Conservation (phyloP, 2,888 invertebrate species). For the Orthosia gracilis region DNA sequence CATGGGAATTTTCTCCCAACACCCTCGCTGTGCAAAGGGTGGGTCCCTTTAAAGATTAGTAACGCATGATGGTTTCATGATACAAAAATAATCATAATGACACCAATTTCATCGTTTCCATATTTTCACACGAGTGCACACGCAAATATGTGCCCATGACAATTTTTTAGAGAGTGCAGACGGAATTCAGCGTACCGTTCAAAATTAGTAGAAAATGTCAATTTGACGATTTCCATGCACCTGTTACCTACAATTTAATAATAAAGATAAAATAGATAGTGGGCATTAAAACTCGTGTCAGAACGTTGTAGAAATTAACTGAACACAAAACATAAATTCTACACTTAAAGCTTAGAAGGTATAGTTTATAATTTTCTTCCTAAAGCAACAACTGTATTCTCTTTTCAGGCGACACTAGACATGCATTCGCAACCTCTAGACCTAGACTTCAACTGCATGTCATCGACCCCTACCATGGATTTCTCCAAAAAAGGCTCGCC, state of each 20-base stretch:
- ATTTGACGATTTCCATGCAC: slow-evolving; percentile 21
- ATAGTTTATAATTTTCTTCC: background rate
- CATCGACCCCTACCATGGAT: slow-evolving; percentile 87
- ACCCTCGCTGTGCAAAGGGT: slow-evolving; percentile 3
- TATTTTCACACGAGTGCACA: slow-evolving; percentile 59
- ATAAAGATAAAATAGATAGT: slow-evolving; percentile 1
- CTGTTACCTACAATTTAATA: background rate
- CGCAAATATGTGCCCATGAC: slow-evolving; percentile 39
- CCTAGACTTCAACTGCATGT: slow-evolving; percentile 88
- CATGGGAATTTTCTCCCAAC: background rate
- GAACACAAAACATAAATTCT: background rate
- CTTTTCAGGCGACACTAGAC: slow-evolving; percentile 82
- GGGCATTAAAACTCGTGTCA: background rate
- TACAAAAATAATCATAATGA: slow-evolving; percentile 31
- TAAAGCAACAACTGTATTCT: slow-evolving; percentile 20
- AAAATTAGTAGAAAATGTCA: slow-evolving; percentile 37
- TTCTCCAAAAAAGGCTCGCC: slow-evolving; percentile 87
- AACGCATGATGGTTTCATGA: slow-evolving; percentile 11
- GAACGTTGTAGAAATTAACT: background rate
- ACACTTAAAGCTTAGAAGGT: background rate
- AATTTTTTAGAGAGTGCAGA: slow-evolving; percentile 51
- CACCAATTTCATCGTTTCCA: slow-evolving; percentile 41
- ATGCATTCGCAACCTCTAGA: slow-evolving; percentile 88
- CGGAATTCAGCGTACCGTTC: slow-evolving; percentile 35
- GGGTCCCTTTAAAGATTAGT: background rate